Conservation (phyloP, 2,888 invertebrate species). For the Microdon myrmicae region DNA sequence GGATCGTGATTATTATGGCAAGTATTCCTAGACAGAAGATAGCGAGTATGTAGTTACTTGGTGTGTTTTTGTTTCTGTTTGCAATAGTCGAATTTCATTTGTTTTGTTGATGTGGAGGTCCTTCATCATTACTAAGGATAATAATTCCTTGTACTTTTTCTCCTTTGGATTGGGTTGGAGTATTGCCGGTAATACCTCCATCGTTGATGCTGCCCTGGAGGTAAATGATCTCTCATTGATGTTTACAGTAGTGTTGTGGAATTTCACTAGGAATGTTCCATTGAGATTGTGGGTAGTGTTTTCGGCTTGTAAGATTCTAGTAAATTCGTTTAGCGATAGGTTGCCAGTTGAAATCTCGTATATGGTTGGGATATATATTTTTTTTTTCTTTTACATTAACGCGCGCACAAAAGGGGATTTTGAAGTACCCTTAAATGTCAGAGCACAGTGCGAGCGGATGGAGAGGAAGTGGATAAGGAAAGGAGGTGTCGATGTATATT, state of each 20-base stretch:
- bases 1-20: background rate
- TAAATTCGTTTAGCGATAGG: slow-evolving; percentile 24
- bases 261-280: slow-evolving; percentile 14
- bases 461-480: no score
- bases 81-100: background rate
- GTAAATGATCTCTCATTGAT: slow-evolving; percentile 8
- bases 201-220: slow-evolving; percentile 1
- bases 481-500: no score
- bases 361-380: no score
- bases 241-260: slow-evolving; percentile 9
- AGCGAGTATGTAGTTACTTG: background rate
- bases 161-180: slow-evolving; percentile 12
- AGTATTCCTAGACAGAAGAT: no score
- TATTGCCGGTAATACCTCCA: slow-evolving; percentile 9
- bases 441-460: no score
- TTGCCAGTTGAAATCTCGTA: slow-evolving; percentile 20
- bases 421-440: no score
- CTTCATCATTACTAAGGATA: slow-evolving; percentile 15
- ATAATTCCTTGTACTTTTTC: slow-evolving; percentile 7
- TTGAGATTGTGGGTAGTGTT: slow-evolving; percentile 2
- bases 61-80: slow-evolving; percentile 6
- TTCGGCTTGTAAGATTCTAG: background rate
- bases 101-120: slow-evolving; percentile 17
- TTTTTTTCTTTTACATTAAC: no score
- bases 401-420: no score